Conservation (phyloP, 2,113 vertebrate species). For the Peromyscus maniculatus region DNA sequence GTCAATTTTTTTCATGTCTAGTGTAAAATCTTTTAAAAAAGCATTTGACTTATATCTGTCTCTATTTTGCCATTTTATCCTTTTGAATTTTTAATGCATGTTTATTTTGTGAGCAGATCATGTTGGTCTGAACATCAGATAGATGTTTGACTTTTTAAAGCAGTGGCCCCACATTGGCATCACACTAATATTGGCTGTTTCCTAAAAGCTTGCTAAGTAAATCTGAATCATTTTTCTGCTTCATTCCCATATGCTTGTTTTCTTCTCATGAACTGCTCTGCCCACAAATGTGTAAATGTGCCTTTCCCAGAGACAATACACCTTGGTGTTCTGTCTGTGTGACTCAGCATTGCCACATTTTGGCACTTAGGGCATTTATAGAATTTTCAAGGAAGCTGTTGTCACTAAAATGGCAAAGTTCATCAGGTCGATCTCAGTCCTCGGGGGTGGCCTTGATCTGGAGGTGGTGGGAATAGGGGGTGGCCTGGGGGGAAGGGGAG, state of each 20-base stretch:
- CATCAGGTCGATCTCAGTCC: neutral
- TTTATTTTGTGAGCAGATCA: slow-evolving; percentile 70
- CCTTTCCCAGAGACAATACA: slow-evolving; percentile 46
- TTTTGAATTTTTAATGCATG: slow-evolving; percentile 51
- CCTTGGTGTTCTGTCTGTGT: slow-evolving; percentile 1
- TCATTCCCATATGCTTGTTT: slow-evolving; percentile 6
- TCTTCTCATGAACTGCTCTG: slow-evolving; percentile 33
- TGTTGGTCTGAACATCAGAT: slow-evolving; percentile 38
- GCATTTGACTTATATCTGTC: slow-evolving; percentile 70
- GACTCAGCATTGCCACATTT: neutral
- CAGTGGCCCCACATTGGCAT: slow-evolving; percentile 36
- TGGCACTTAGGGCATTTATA: neutral
- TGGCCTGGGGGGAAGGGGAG: too few relatives aligned
- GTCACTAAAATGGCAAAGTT: slow-evolving; percentile 44
- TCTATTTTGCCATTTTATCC: slow-evolving; percentile 43
- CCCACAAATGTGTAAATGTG: slow-evolving; percentile 25
- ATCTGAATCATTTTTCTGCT: slow-evolving; percentile 49
- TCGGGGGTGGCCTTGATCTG: too few relatives aligned
- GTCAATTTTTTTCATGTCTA: slow-evolving; percentile 62
- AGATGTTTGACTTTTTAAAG: slow-evolving; percentile 64
- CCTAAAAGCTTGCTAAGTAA: slow-evolving; percentile 49
- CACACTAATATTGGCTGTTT: slow-evolving; percentile 31
- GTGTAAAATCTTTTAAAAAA: slow-evolving; percentile 73
- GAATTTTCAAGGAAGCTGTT: slow-evolving; percentile 53
- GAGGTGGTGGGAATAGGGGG: too few relatives aligned